These are phyloP conservation scores for Diachasma alloeum DNA, from an alignment of 1,140 invertebrate species.

Conservation along the genomic window DNA sequence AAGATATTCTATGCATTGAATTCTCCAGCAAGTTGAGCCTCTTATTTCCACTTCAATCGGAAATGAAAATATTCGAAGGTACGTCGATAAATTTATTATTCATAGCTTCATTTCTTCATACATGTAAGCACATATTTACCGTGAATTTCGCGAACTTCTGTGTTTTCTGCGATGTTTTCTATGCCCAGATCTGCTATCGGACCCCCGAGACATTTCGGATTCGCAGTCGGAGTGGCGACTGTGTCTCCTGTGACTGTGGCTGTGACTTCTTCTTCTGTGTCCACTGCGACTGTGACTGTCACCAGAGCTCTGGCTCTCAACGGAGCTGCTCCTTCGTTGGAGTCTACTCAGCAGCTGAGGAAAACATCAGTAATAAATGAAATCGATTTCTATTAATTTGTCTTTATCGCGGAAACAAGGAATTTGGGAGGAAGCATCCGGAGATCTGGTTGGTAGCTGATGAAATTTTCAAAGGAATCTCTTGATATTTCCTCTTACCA, in stretches of 20 bases:
- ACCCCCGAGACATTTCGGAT: slow-evolving; percentile 85
- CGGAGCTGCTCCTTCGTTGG: slow-evolving; percentile 69
- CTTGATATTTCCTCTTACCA: no score
- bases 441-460: no score
- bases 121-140: slow-evolving; percentile 37
- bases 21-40: no score
- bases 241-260: slow-evolving; percentile 77
- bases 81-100: neutral
- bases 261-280: slow-evolving; percentile 62
- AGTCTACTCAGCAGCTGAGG: slow-evolving; percentile 63
- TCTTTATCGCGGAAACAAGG: no score
- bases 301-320: slow-evolving; percentile 85
- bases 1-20: no score
- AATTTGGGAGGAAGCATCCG: no score
- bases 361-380: neutral
- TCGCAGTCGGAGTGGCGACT: slow-evolving; percentile 87
- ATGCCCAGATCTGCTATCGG: slow-evolving; percentile 74
- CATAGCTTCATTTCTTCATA: neutral
- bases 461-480: no score
- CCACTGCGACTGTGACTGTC: slow-evolving; percentile 62
- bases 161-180: slow-evolving; percentile 75
- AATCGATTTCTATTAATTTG: neutral
- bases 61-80: neutral
- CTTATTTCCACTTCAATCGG: no score
- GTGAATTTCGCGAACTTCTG: slow-evolving; percentile 64